Percentiles rank a stretch among this genome's conserved stretches.
These are phyloP conservation scores for Xylophagus ater DNA, from an alignment of 2,888 invertebrate genomes.

Conservation along the genomic window DNA sequence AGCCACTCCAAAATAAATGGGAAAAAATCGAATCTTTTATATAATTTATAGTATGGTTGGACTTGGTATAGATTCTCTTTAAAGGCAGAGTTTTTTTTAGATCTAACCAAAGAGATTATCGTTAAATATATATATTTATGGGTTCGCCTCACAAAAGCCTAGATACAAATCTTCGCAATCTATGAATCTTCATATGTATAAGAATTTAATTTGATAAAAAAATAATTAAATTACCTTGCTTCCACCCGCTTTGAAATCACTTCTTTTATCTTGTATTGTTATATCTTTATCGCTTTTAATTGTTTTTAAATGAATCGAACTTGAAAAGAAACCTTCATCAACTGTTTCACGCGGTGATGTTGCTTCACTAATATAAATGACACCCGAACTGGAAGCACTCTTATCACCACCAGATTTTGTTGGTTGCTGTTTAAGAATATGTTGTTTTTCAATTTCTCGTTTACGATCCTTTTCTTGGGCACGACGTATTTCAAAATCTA, in stretches of 20 bases:
- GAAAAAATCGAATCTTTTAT: too few species aligned
- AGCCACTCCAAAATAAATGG: too few species aligned
- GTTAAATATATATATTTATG: too few species aligned
- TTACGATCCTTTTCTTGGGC: slow-evolving; percentile 38
- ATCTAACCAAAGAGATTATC: too few species aligned
- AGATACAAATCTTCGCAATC: too few species aligned
- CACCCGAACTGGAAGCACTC: slow-evolving; percentile 25
- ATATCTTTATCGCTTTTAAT: slow-evolving; percentile 11
- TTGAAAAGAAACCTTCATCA: slow-evolving; percentile 18
- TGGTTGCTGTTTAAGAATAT: slow-evolving; percentile 18
- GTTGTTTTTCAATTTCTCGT: slow-evolving; percentile 31
- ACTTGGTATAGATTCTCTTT: too few species aligned
- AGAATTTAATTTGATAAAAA: too few species aligned
- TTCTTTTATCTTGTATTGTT: slow-evolving; percentile 17
- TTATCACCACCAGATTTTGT: slow-evolving; percentile 21
- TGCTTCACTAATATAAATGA: slow-evolving; percentile 16
- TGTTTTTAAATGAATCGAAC: slow-evolving; percentile 11
- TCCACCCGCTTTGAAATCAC: slow-evolving; percentile 15
- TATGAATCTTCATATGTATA: too few species aligned
- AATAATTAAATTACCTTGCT: slow-evolving; percentile 11
- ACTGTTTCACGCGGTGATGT: slow-evolving; percentile 17
- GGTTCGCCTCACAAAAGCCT: too few species aligned
- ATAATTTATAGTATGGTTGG: too few species aligned
- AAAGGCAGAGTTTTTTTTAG: too few species aligned
- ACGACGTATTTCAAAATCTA: slow-evolving; percentile 38